Conservation (phyloP, 2,113 vertebrate species). For the Nettapus auritus region DNA sequence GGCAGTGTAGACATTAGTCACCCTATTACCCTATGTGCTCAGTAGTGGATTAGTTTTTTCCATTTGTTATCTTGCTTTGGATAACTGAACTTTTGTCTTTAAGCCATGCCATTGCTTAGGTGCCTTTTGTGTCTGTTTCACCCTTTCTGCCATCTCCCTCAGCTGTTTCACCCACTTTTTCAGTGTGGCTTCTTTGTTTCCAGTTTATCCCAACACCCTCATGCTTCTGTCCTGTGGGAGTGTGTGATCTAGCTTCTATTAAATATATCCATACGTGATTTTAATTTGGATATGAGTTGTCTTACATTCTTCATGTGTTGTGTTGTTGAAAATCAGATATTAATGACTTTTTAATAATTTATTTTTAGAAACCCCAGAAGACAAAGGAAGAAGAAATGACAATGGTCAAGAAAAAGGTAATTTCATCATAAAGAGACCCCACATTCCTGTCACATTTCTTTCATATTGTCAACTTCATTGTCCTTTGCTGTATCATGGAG, state of each 20-base stretch:
- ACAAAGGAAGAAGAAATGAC: constrained; percentile 67
- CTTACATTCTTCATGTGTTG: background rate
- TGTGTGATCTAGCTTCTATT: background rate
- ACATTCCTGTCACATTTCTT: background rate
- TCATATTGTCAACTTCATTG: background rate
- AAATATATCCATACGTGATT: background rate
- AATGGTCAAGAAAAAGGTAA: constrained; percentile 82
- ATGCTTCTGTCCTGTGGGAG: background rate
- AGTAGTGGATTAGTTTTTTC: background rate
- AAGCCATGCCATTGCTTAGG: background rate
- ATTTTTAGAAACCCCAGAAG: constrained; percentile 78
- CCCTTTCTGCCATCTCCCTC: background rate
- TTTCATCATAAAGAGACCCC: background rate
- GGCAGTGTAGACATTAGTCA: background rate
- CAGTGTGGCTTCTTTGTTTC: background rate
- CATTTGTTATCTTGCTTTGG: background rate
- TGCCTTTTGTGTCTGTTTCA: background rate
- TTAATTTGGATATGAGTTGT: background rate
- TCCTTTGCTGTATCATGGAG: background rate
- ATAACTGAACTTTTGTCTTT: background rate
- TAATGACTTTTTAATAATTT: constrained; percentile 11
- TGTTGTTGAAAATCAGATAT: background rate
- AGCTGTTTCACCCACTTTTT: background rate
- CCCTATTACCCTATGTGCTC: background rate
- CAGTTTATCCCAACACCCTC: background rate